phyloP scores from a whole-genome alignment of 2,797 vertebrate species.

The Oreortyx pictus region DNA sequence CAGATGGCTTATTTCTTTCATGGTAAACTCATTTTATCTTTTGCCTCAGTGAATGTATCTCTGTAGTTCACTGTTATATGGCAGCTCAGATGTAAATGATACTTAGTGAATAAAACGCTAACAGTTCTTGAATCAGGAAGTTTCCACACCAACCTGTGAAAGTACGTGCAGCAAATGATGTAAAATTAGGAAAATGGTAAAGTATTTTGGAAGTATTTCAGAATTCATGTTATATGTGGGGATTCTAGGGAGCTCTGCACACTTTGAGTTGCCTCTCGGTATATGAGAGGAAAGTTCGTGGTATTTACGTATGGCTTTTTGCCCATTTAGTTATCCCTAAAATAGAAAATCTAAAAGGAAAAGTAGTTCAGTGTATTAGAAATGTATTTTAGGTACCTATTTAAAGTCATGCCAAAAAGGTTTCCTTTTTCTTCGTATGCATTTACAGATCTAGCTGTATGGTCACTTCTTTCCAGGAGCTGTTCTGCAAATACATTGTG shows the following conservation, averaged over 20 bases:
- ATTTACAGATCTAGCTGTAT: not conserved
- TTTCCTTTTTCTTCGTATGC: not conserved
- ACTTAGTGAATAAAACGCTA: not conserved
- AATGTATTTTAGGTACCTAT: not conserved
- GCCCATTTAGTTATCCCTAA: not conserved
- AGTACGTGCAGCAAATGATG: not conserved
- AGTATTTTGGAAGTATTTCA: not conserved
- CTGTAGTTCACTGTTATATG: not conserved
- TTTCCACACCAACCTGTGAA: not conserved
- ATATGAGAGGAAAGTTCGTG: not conserved
- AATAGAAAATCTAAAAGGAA: not conserved
- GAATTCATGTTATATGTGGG: not conserved
- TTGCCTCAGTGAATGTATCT: slow-evolving; percentile 3
- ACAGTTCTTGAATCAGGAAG: not conserved
- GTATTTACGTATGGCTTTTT: not conserved
- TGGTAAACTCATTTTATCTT: slow-evolving; percentile 11
- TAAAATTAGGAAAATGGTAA: not conserved
- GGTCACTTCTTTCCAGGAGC: not conserved
- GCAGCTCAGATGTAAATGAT: not conserved
- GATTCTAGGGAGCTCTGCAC: not conserved
- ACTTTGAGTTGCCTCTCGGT: not conserved
- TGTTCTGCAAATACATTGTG: not conserved
- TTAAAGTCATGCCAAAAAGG: not conserved
- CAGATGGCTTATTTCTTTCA: slow-evolving; percentile 35
- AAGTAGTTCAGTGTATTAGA: not conserved